A percentile compares a stretch with the other conserved stretches of the same genome.
Conservation (phyloP, 2,113 vertebrate genomes). For the Otolemur garnettii region DNA sequence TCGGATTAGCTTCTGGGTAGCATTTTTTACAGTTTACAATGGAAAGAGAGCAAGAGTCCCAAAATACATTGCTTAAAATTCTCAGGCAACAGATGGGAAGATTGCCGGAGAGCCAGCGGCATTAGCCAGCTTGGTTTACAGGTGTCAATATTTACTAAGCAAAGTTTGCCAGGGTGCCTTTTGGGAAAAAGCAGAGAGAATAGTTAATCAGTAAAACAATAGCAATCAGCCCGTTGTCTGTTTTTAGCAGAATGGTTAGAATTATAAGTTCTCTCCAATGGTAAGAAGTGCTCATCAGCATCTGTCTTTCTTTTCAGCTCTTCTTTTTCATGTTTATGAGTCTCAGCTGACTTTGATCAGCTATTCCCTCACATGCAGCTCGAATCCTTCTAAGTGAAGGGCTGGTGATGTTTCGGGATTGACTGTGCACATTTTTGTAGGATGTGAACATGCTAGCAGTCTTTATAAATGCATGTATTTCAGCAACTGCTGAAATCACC, state of each 20-base stretch:
- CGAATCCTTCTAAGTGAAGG: constrained; percentile 71
- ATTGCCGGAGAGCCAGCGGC: constrained; percentile 87
- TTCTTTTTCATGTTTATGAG: constrained; percentile 81
- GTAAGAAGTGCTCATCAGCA: constrained; percentile 81
- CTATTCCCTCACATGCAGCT: constrained; percentile 57
- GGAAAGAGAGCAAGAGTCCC: constrained; percentile 88
- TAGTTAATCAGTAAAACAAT: constrained; percentile 91
- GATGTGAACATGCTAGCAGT: constrained; percentile 75
- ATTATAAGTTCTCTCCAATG: constrained; percentile 83
- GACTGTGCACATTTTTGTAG: constrained; percentile 56
- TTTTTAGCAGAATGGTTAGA: constrained; percentile 86
- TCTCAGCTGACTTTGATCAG: constrained; percentile 78
- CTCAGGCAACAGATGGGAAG: constrained; percentile 94
- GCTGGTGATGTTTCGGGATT: constrained; percentile 79
- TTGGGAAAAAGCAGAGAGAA: constrained; percentile 86
- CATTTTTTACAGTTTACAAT: constrained; percentile 90
- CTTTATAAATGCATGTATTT: constrained; percentile 66
- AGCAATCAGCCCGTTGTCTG: constrained; percentile 87
- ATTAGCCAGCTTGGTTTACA: constrained; percentile 92
- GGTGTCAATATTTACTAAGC: constrained; percentile 94
- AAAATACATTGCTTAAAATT: constrained; percentile 90
- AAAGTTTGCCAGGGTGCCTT: constrained; percentile 87
- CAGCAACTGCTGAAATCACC: constrained; percentile 69
- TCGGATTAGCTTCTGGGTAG: constrained; percentile 89
- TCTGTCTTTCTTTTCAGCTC: constrained; percentile 84